Evolutionary conservation across 2,888 invertebrate species (phyloP).

Genomic region (Tupiocoris notatus): DNA sequence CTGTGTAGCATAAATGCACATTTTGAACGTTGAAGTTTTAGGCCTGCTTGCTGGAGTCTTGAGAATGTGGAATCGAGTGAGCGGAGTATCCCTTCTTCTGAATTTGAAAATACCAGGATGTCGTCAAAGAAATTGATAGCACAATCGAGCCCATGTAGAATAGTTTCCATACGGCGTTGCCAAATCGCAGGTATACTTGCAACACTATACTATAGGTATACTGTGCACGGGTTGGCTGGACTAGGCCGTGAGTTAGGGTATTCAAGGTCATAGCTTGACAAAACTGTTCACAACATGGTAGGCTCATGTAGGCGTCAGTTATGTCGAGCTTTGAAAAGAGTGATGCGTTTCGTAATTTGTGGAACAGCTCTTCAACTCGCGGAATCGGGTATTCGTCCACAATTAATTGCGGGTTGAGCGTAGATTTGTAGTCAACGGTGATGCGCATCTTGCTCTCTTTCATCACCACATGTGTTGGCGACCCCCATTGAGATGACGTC

Average conservation of each 20-base stretch:
- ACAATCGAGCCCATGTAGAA: conserved; percentile 15
- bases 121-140: conserved; percentile 27
- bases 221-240: conserved; percentile 26
- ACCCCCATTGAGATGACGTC: conserved; percentile 43
- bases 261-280: conserved; percentile 41
- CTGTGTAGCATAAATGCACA: conserved; percentile 20
- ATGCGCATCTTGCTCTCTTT: conserved; percentile 35
- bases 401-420: conserved; percentile 16
- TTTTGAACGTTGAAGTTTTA: conserved; percentile 30
- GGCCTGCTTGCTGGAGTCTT: conserved; percentile 2
- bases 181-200: conserved; percentile 48
- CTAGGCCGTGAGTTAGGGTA: conserved; percentile 44
- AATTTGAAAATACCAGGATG: conserved; percentile 16
- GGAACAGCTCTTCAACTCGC: conserved; percentile 13
- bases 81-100: background rate
- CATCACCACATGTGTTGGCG: conserved; percentile 43
- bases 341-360: conserved; percentile 20
- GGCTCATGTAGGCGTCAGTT: conserved; percentile 16
- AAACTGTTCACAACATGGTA: conserved; percentile 38
- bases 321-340: conserved; percentile 29
- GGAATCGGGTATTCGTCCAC: conserved; percentile 41
- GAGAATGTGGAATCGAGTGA: conserved; percentile 13
- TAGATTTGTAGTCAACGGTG: conserved; percentile 17
- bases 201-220: conserved; percentile 39
- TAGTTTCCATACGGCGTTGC: conserved; percentile 40